These are phyloP conservation scores for Acromyrmex echinatior DNA, from an alignment of 1,140 invertebrate genomes.

Conservation along the genomic window DNA sequence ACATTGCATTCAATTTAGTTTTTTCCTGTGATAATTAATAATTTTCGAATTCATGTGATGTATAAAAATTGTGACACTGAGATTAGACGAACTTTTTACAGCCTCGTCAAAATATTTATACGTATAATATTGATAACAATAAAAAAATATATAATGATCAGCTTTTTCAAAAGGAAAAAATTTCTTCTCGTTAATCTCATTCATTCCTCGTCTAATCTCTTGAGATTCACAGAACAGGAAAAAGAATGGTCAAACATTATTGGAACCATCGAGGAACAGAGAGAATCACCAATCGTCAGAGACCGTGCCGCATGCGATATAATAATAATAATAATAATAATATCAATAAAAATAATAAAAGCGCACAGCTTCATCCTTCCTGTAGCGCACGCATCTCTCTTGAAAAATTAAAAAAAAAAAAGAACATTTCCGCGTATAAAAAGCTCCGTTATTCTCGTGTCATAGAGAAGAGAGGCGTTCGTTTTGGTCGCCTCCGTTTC, in stretches of 20 bases:
- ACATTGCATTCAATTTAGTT: neutral
- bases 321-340: conserved; percentile 38
- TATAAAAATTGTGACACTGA: conserved; percentile 21
- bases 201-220: conserved; percentile 18
- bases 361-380: conserved; percentile 4
- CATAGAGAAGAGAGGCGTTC: neutral
- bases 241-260: neutral
- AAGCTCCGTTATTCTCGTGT: neutral
- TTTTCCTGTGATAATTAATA: neutral
- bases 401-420: conserved; percentile 12
- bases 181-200: neutral
- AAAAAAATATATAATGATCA: neutral
- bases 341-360: conserved; percentile 45
- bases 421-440: neutral
- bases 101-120: neutral
- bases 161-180: neutral
- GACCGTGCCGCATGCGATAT: neutral
- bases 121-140: neutral
- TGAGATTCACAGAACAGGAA: neutral
- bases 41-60: conserved; percentile 11
- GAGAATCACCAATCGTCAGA: conserved; percentile 39
- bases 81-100: conserved; percentile 17
- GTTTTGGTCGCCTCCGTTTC: neutral
- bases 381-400: conserved; percentile 19
- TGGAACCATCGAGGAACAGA: neutral